Evolutionary conservation across 1,140 invertebrate genomes (phyloP), one percentile per base, ranked within the genome.

Genomic region (Musca domestica): DNA sequence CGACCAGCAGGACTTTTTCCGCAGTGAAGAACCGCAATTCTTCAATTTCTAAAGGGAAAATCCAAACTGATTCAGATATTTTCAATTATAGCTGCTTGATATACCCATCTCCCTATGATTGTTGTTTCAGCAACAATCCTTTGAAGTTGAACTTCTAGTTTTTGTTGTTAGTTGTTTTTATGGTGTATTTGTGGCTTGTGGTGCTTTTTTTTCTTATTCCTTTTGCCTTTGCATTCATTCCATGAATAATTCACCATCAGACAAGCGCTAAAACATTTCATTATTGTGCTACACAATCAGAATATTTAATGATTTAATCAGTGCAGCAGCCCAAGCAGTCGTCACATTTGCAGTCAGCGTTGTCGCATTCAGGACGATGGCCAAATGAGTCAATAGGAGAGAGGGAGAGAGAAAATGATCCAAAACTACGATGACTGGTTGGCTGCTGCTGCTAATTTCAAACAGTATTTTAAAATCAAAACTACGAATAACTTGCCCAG

Each of bases 241-340:
- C 67, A 68, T 68, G 67, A 68, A 68, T 68, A 68, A 68, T 68
- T 68, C 67, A 61, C 67, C 56, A 68, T 68, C 67, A 68, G 67
- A 68, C 67, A 68, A 68, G 51, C 63, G 63, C 41, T 78, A 78
- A 78, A 79, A 79, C 77, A 77, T 78, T 79, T 79, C 77, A 79
- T 79, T 79, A 79, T 78, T 79, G 76, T 73, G 77, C 77, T 77
- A 78, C 77, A 79, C 77, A 79, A 79, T 78, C 77, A 72, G 77
- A 79, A 79, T 79, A 79, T 79, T 79, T 79, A 79, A 79, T 79
- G 77, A 79, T 79, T 79, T 79, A 79, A 79, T 79, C 77, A 76
- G 67, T 64, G 67, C 56, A 61, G 34, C 56, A 61, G 56, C 56
- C 56, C 30, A 27, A 61, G 20, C 56, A 61, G 56, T 30, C 56